These are phyloP conservation scores for Oligia latruncula DNA, from an alignment of 2,888 invertebrate genomes.

Conservation along the genomic window DNA sequence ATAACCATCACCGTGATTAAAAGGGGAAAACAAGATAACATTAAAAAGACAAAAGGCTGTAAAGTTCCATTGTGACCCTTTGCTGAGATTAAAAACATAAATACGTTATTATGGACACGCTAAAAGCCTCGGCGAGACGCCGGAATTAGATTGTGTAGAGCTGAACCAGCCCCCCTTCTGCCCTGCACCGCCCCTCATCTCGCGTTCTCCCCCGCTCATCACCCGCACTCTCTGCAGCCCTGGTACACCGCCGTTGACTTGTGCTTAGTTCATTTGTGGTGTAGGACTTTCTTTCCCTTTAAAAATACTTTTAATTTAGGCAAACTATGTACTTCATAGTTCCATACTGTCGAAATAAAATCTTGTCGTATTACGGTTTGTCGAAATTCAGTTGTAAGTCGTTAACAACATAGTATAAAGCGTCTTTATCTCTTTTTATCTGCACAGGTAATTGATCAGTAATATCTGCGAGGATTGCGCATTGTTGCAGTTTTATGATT, in stretches of 20 bases:
- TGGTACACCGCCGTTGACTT: slow-evolving; percentile 7
- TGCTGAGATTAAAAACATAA: slow-evolving; percentile 68
- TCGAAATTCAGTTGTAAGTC: too few species aligned
- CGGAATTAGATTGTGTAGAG: slow-evolving; percentile 64
- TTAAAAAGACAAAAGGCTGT: slow-evolving; percentile 51
- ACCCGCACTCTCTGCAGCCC: slow-evolving; percentile 2
- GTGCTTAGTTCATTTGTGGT: neutral
- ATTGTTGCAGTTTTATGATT: neutral
- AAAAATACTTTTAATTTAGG: slow-evolving; percentile 10
- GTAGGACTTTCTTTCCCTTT: slow-evolving; percentile 1
- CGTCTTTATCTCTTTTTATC: slow-evolving; percentile 2
- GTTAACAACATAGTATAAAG: neutral
- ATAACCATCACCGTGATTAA: slow-evolving; percentile 23
- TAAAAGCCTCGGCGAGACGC: slow-evolving; percentile 65
- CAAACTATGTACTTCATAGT: neutral
- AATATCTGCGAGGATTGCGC: too few species aligned
- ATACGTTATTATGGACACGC: slow-evolving; percentile 63
- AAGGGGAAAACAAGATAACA: slow-evolving; percentile 38
- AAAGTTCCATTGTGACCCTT: slow-evolving; percentile 59
- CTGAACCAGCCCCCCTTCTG: neutral
- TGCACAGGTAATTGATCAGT: neutral
- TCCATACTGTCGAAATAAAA: too few species aligned
- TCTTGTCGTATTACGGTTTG: too few species aligned
- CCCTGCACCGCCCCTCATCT: neutral
- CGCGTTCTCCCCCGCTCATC: too few species aligned